These are phyloP conservation scores for Amphipyra berbera DNA, from an alignment of 2,888 invertebrate species.

Conservation along the genomic window DNA sequence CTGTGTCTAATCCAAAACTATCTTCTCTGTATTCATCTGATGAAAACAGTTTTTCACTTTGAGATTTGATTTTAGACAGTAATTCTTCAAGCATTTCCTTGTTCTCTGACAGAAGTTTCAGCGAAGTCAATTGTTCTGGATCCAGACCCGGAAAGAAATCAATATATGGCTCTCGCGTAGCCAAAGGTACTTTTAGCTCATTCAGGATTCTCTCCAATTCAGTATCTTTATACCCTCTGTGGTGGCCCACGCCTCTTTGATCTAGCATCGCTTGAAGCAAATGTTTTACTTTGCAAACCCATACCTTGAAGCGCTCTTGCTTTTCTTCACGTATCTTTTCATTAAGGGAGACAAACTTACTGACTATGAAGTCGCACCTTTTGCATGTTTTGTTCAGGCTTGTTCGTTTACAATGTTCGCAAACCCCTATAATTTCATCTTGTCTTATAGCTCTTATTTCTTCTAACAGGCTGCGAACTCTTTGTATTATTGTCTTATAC, in stretches of 20 bases:
- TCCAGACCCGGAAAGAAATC: constrained; percentile 51
- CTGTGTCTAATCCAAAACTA: constrained; percentile 9
- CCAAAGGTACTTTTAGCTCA: constrained; percentile 55
- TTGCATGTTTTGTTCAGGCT: constrained; percentile 63
- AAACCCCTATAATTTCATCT: constrained; percentile 63
- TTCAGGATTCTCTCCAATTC: constrained; percentile 58
- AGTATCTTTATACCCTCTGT: constrained; percentile 50
- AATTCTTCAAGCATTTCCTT: constrained; percentile 60
- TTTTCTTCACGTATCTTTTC: constrained; percentile 49
- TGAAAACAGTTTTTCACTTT: constrained; percentile 15
- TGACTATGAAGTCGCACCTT: constrained; percentile 66
- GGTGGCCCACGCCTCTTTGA: constrained; percentile 53
- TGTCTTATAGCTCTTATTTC: constrained; percentile 65
- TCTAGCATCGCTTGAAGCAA: constrained; percentile 60
- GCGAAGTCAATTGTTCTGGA: constrained; percentile 23
- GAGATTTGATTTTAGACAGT: constrained; percentile 51
- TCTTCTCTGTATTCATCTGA: constrained; percentile 46
- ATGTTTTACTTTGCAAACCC: constrained; percentile 63
- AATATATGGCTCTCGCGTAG: constrained; percentile 50
- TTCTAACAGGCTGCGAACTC: constrained; percentile 63
- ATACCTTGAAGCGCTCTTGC: constrained; percentile 53
- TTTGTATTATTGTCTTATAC: constrained; percentile 65
- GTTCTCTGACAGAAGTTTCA: constrained; percentile 53
- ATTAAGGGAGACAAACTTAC: constrained; percentile 57
- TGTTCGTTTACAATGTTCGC: constrained; percentile 66